phyloP scores from a whole-genome alignment of 2,888 invertebrate genomes.

The Tipula vernalis region DNA sequence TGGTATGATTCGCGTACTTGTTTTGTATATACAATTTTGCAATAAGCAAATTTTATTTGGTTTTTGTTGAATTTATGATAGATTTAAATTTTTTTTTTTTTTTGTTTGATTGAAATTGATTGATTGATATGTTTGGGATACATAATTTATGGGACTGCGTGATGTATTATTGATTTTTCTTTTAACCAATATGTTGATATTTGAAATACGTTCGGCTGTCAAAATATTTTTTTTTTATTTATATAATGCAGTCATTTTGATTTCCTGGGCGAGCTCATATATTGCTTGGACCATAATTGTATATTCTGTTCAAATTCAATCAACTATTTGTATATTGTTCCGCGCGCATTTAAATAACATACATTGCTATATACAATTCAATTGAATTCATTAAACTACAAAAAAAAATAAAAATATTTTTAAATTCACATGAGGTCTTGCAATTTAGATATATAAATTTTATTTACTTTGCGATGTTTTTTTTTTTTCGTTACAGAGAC shows the following conservation, averaged over 20 bases:
- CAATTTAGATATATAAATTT: background rate
- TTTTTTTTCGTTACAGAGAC: background rate
- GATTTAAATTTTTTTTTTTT: background rate
- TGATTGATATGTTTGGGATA: background rate
- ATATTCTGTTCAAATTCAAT: background rate
- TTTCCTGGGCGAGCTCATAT: background rate
- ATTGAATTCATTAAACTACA: background rate
- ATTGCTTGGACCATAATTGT: background rate
- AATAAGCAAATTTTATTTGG: background rate
- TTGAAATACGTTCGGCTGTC: background rate
- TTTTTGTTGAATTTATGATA: background rate
- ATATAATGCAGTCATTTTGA: background rate
- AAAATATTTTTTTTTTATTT: background rate
- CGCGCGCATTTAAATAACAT: background rate
- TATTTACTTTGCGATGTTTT: background rate
- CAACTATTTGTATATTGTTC: background rate
- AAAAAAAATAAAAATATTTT: background rate
- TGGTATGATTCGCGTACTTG: background rate
- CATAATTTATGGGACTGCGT: background rate
- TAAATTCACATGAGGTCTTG: background rate
- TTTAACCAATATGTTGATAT: background rate
- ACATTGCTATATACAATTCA: background rate
- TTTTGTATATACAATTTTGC: background rate
- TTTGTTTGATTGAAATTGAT: background rate
- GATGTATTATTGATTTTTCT: background rate